Base-by-base conservation (phyloP, 2,113 vertebrate species). In the Macaca mulatta region DNA sequence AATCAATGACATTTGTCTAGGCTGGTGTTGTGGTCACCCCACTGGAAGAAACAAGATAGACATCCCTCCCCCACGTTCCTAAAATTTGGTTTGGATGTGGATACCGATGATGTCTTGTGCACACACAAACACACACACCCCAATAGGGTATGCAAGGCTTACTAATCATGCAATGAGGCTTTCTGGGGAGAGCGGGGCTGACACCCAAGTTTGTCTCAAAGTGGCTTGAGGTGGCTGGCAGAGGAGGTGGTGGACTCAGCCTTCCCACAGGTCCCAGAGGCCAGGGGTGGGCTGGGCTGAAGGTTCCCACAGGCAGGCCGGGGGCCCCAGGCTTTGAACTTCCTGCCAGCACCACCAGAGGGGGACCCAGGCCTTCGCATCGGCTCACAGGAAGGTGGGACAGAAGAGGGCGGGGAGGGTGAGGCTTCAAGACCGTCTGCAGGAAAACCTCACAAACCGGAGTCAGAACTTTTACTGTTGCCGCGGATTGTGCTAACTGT, bases 31-130 rank as follows among this genome's bases (percentile, higher is more conserved):
- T 16, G 22, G 35, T 59, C 14, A 5, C 52, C 50, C 25, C 2
- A 17, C 38, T 2, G 9, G 23, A 22, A 55, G 67, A 80, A 32
- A 11, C 16, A 12, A 59, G 32, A 23, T 0, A 0, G 43, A 32
- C 22, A 12, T 6, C 38, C 8, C 25, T 23, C 8, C 4, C 35
- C 13, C 6, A 3, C 3, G 0, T 16, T 35, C 67, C 12, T 16
- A 70, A 55, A 64, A 12, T 7, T 2, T 17, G 25, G 35, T 67
- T 72, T 72, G 5, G 17, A 32, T 30, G 43, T 10, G 43, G 3
- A 17, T 6, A 11, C 35, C 1, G 8, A 11, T 8, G 43, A 13
- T 25, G 9, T 74, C 6, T 5, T 7, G 6, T 18, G 30, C 16
- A 27, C 61, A 57, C 30, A 20, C 14, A 35, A 5, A 5, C 22